Conservation (phyloP, 1,140 invertebrate species). For the Aplysia californica region DNA sequence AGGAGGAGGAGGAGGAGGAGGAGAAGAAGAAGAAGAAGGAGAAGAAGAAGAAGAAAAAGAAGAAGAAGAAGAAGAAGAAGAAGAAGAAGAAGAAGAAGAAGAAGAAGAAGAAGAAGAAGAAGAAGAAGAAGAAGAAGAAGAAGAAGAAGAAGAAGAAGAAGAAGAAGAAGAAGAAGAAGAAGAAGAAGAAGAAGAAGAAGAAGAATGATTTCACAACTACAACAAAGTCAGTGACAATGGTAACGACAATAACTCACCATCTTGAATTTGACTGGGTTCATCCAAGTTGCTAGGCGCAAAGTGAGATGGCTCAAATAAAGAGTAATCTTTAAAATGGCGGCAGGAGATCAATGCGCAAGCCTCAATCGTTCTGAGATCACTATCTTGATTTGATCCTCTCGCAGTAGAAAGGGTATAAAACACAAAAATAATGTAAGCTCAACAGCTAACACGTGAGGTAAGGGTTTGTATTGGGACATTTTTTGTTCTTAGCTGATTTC, state of each 20-base stretch:
- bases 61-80: slow-evolving; percentile 7
- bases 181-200: not conserved
- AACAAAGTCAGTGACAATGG: not conserved
- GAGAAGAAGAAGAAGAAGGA: not conserved
- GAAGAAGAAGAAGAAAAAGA: not conserved
- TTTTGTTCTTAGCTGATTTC: too few species aligned
- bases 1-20: not conserved
- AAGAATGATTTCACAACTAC: not conserved
- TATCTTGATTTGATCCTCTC: too few species aligned
- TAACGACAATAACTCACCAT: not conserved
- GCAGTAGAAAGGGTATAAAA: too few species aligned
- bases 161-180: not conserved
- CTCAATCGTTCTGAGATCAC: too few species aligned
- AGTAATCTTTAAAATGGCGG: not conserved
- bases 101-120: not conserved
- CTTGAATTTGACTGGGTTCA: not conserved
- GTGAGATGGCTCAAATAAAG: not conserved
- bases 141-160: not conserved
- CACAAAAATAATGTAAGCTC: too few species aligned
- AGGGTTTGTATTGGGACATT: too few species aligned
- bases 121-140: not conserved
- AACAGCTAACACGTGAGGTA: too few species aligned
- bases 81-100: not conserved
- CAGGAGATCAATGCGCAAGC: too few species aligned
- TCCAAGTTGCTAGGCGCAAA: not conserved